Evolutionary conservation across 1,140 invertebrate species (phyloP).

Genomic region (Lethrus apterus): DNA sequence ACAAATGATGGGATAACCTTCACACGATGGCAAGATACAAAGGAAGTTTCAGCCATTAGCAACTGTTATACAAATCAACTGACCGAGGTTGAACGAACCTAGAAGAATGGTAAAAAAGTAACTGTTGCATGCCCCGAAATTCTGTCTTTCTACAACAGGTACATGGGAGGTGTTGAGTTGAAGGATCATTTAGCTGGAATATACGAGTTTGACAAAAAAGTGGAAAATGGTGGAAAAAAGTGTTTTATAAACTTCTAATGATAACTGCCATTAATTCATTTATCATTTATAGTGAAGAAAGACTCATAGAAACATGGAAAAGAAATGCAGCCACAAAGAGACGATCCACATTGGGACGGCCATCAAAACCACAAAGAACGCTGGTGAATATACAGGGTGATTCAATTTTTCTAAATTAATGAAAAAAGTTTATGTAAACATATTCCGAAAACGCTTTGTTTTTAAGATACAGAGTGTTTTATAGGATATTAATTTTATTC

Average conservation of each 20-base stretch:
- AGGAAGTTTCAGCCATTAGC: background rate
- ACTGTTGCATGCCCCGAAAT: background rate
- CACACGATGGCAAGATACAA: constrained; percentile 4
- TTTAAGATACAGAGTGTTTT: too few relatives aligned
- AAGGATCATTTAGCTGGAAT: background rate
- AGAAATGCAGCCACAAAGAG: too few relatives aligned
- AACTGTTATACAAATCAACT: background rate
- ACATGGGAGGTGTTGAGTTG: background rate
- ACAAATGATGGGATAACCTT: background rate
- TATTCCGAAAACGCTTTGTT: too few relatives aligned
- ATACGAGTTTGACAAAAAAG: constrained; percentile 1
- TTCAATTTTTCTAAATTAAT: too few relatives aligned
- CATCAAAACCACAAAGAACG: too few relatives aligned
- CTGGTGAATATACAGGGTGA: too few relatives aligned
- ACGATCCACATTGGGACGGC: too few relatives aligned
- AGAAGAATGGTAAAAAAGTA: background rate
- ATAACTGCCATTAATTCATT: background rate
- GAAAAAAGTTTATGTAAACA: too few relatives aligned
- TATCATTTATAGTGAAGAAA: background rate
- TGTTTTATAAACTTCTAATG: constrained; percentile 3
- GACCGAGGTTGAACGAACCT: background rate
- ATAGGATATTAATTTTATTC: too few relatives aligned
- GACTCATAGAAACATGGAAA: too few relatives aligned
- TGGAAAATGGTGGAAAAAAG: constrained; percentile 6
- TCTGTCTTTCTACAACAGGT: background rate